phyloP scores from a whole-genome alignment of 1,140 invertebrate genomes.

The Rhysida immarginata region DNA sequence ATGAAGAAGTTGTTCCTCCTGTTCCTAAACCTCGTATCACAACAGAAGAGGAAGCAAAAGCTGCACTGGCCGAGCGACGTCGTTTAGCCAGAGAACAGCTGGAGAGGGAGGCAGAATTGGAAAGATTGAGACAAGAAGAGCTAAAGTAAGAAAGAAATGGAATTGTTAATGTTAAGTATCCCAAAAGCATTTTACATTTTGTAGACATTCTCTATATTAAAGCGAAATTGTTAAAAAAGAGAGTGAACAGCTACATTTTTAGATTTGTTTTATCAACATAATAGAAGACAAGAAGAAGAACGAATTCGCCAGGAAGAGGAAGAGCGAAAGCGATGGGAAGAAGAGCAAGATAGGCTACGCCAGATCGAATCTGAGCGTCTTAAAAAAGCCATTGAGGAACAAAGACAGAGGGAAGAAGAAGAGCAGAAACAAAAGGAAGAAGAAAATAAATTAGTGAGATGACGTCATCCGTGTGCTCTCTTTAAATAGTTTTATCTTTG shows the following conservation, averaged over 20 bases:
- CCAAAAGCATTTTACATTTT: too few relatives aligned
- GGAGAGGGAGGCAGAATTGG: conserved; percentile 65
- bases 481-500: not conserved
- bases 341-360: conserved; percentile 57
- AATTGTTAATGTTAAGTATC: too few relatives aligned
- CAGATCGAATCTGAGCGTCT: conserved; percentile 54
- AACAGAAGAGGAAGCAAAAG: conserved; percentile 77
- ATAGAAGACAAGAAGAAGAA: conserved; percentile 50
- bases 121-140: conserved; percentile 48
- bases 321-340: conserved; percentile 42
- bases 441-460: conserved; percentile 14
- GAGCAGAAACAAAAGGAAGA: conserved; percentile 21
- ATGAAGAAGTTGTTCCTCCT: conserved; percentile 11
- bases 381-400: conserved; percentile 30
- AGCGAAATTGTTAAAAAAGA: too few relatives aligned
- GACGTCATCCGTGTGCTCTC: not conserved
- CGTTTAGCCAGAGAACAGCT: conserved; percentile 66
- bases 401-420: conserved; percentile 22
- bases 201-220: too few relatives aligned
- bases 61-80: conserved; percentile 67
- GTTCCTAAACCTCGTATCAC: conserved; percentile 50
- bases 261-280: not conserved
- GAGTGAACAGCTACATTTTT: conserved; percentile 3
- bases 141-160: not conserved
- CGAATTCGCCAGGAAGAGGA: conserved; percentile 60